Base-by-base conservation (phyloP, 2,888 invertebrate genomes). In the Eurytoma californica region DNA sequence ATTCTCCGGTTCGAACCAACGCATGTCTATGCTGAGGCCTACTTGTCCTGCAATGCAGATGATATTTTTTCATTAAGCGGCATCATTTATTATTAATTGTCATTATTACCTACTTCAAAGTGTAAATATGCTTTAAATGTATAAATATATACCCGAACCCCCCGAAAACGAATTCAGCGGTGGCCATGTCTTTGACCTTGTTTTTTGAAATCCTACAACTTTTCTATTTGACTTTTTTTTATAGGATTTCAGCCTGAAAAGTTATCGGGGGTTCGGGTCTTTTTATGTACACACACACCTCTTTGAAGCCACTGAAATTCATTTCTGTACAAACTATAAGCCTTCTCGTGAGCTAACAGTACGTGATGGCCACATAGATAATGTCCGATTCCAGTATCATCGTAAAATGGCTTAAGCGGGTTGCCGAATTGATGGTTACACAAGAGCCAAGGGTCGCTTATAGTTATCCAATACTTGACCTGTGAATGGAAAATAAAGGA, bases 401-500 rank as follows among this genome's bases (percentile, higher is more conserved):
- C 47, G 30, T 61, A 72, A 3, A 67, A 0, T 0, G 80, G 80
- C 49, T 28, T 72, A 20, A 16, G 14, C 7, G 72, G 53, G 20
- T 81, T 73, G 0, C 92, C 93, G 82, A 93, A 93, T 9, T 92
- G 92, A 84, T 91, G 90, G 79, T 91, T 87, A 84, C 92, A 92
- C 61, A 92, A 91, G 84, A 92, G 91, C 91, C 91, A 92, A 2
- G 95, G 95, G 86, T 96, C 96, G 86, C 96, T 96, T 83, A 96
- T 93, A 0, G 96, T 96, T 14, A 95, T 93, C 95, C 96, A 96
- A 80, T 92, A 91, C 83, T 87, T 87, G 2, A 87, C 84, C 85
- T 60, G 24, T 0, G 18, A 20, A 53, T 3, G 5, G 16, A 14
- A 39, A 39, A 39, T 39, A 9, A 39, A 39, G 9, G 9, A 39